Conservation (phyloP, 2,888 invertebrate genomes). For the Dioctria rufipes region DNA sequence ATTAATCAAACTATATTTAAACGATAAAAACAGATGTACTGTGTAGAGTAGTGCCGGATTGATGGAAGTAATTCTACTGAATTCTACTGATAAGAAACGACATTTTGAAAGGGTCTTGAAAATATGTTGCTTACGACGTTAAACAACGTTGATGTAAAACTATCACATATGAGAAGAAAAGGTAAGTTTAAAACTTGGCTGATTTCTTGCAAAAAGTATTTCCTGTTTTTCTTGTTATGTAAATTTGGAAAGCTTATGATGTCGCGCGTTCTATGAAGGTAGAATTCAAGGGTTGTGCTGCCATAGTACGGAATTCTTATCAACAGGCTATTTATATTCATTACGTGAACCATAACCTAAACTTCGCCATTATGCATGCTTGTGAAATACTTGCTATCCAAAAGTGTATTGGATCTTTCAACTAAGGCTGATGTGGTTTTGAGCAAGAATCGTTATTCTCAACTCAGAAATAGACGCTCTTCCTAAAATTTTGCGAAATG, state of each 20-base stretch:
- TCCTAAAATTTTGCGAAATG: constrained; percentile 54
- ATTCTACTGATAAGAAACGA: too few species aligned
- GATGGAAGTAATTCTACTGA: too few species aligned
- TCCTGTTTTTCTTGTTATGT: neutral
- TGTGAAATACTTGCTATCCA: neutral
- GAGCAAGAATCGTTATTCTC: neutral
- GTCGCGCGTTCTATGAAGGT: neutral
- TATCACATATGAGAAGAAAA: neutral
- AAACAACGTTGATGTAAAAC: neutral
- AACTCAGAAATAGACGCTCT: neutral
- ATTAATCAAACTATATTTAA: too few species aligned
- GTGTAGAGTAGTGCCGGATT: too few species aligned
- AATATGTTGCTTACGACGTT: neutral
- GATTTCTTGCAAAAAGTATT: neutral
- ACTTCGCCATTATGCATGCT: constrained; percentile 22
- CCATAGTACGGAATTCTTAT: constrained; percentile 1
- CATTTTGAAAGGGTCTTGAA: neutral
- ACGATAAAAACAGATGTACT: too few species aligned
- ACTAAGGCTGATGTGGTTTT: neutral
- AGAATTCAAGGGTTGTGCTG: neutral
- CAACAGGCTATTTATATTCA: neutral
- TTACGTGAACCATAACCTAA: neutral
- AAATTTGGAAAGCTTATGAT: neutral
- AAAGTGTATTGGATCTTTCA: neutral
- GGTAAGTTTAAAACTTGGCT: neutral